Percentiles rank a stretch among this genome's conserved stretches.
These are phyloP conservation scores for Petrocephalus microphthalmus DNA, from an alignment of 2,113 vertebrate species.

Conservation along the genomic window DNA sequence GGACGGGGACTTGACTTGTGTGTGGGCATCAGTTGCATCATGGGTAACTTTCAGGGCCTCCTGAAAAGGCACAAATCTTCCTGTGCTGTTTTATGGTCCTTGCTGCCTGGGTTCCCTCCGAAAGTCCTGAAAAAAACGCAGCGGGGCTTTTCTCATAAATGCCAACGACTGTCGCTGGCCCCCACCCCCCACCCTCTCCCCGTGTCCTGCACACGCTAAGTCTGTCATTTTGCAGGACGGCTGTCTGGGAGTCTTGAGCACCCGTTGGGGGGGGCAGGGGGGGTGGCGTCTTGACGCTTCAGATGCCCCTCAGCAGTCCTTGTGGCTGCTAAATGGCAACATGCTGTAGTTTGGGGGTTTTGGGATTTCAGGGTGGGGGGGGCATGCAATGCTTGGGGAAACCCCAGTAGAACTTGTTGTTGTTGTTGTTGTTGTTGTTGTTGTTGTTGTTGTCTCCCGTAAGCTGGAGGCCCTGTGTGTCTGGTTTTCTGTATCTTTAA, in stretches of 20 bases:
- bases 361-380: not conserved
- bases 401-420: not conserved
- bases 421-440: no score
- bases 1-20: not conserved
- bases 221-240: not conserved
- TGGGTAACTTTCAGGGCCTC: not conserved
- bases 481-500: not conserved
- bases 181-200: not conserved
- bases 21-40: not conserved
- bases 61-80: not conserved
- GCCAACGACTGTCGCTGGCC: not conserved
- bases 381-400: not conserved
- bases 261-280: not conserved
- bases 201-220: not conserved
- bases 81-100: not conserved
- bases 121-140: not conserved
- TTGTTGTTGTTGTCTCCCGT: no score
- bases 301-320: not conserved
- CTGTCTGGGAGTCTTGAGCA: not conserved
- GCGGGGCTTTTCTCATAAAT: not conserved
- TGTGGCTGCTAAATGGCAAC: not conserved
- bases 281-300: not conserved
- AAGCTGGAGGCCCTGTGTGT: not conserved
- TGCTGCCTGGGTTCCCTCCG: not conserved
- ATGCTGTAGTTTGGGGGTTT: not conserved